Evolutionary conservation across 1,140 invertebrate genomes (phyloP).

Genomic region (Lepidurus apus): DNA sequence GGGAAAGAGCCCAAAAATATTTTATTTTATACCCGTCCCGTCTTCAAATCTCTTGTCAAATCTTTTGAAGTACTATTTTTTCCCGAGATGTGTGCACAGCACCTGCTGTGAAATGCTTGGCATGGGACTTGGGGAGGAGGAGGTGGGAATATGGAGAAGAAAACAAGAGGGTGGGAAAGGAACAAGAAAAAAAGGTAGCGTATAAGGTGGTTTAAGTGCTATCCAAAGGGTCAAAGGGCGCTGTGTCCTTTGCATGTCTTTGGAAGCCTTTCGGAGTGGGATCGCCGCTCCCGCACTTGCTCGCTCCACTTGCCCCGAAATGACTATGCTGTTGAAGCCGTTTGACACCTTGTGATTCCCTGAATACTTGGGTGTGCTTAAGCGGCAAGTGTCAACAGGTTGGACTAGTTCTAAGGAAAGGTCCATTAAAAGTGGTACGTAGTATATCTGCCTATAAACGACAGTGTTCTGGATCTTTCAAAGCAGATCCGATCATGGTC

Average conservation of each 20-base stretch:
- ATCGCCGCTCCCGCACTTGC: not conserved
- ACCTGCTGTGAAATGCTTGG: not conserved
- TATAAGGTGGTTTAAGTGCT: not conserved
- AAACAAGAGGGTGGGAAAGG: not conserved
- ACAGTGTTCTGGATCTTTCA: too few relatives aligned
- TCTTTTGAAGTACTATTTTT: too few relatives aligned
- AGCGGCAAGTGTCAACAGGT: conserved; percentile 11
- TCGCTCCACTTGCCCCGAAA: conserved; percentile 12
- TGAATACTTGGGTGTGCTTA: not conserved
- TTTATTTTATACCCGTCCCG: too few relatives aligned
- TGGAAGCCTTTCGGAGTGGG: not conserved
- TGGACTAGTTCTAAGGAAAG: not conserved
- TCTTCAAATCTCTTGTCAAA: too few relatives aligned
- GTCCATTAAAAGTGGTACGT: not conserved
- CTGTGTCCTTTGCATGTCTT: not conserved
- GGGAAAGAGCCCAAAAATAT: too few relatives aligned
- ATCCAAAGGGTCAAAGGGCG: conserved; percentile 12
- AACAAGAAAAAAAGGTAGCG: not conserved
- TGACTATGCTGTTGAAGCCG: not conserved
- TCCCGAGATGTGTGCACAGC: not conserved
- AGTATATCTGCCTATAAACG: too few relatives aligned
- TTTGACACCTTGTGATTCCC: conserved; percentile 19
- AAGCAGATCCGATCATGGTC: too few relatives aligned
- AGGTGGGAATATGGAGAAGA: not conserved
- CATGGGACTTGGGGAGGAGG: not conserved